Percentiles rank a stretch among this genome's conserved stretches.
These are phyloP conservation scores for Leiothrix lutea DNA, from an alignment of 2,113 vertebrate genomes.

Conservation along the genomic window DNA sequence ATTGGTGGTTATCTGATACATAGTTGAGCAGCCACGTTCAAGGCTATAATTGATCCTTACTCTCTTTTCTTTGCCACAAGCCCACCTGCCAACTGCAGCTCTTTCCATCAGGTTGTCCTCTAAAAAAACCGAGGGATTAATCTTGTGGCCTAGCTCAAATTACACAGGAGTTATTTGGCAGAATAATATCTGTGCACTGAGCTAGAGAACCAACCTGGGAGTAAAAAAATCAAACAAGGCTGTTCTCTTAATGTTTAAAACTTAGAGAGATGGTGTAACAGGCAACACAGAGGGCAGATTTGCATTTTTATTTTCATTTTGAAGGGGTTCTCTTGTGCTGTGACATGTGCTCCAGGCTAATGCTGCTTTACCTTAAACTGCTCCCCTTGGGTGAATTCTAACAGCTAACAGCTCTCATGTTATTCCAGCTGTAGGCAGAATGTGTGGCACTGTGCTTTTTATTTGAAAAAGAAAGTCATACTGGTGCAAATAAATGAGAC, in stretches of 20 bases:
- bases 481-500: conserved; percentile 4
- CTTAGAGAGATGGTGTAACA: background rate
- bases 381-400: conserved; percentile 15
- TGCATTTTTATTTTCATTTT: conserved; percentile 25
- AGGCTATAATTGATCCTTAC: conserved; percentile 68
- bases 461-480: conserved; percentile 11
- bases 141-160: conserved; percentile 52
- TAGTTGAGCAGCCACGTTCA: conserved; percentile 59
- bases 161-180: conserved; percentile 52
- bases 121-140: conserved; percentile 59
- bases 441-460: background rate
- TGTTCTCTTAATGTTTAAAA: conserved; percentile 38
- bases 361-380: conserved; percentile 34
- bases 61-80: conserved; percentile 57
- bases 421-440: conserved; percentile 48
- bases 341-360: background rate
- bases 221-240: background rate
- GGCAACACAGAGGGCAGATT: background rate
- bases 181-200: conserved; percentile 3
- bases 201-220: conserved; percentile 24
- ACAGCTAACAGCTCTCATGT: background rate
- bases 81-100: conserved; percentile 66
- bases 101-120: conserved; percentile 70
- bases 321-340: background rate
- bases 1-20: conserved; percentile 73